These are phyloP conservation scores for Dendrocopos noguchii DNA, from an alignment of 2,113 vertebrate species.

Conservation along the genomic window DNA sequence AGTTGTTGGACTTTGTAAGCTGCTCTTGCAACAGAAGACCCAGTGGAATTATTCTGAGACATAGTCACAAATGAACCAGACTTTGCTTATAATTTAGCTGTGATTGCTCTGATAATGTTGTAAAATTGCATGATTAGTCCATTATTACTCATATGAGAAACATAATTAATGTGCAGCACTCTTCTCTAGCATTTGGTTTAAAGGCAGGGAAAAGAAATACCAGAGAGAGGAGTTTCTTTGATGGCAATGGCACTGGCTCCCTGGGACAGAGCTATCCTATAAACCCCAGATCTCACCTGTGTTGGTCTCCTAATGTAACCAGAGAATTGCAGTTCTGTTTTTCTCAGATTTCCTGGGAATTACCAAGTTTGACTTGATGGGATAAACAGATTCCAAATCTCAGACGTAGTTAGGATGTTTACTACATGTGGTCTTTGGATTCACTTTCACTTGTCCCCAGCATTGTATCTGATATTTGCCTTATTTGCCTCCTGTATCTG, in stretches of 20 bases:
- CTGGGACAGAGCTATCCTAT: accelerated
- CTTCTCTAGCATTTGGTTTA: not conserved
- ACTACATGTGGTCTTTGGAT: not conserved
- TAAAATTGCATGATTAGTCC: not conserved
- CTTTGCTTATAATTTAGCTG: not conserved
- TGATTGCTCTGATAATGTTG: conserved; percentile 1
- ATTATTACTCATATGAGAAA: conserved; percentile 13
- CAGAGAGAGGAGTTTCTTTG: not conserved
- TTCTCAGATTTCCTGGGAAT: not conserved
- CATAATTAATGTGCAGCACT: not conserved
- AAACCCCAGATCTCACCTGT: not conserved
- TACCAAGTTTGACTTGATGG: not conserved
- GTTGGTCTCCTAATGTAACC: not conserved
- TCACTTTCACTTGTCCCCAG: not conserved
- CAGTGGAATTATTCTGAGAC: not conserved
- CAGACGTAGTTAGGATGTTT: not conserved
- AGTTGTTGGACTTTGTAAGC: not conserved
- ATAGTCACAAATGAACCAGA: not conserved
- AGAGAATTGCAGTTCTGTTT: not conserved
- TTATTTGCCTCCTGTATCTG: not conserved
- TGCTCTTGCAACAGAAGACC: not conserved
- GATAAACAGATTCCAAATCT: not conserved
- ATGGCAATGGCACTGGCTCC: not conserved
- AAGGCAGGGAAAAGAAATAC: not conserved
- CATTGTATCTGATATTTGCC: not conserved